These are phyloP conservation scores for Cydia strobilella DNA, from an alignment of 1,140 invertebrate genomes.

Conservation along the genomic window DNA sequence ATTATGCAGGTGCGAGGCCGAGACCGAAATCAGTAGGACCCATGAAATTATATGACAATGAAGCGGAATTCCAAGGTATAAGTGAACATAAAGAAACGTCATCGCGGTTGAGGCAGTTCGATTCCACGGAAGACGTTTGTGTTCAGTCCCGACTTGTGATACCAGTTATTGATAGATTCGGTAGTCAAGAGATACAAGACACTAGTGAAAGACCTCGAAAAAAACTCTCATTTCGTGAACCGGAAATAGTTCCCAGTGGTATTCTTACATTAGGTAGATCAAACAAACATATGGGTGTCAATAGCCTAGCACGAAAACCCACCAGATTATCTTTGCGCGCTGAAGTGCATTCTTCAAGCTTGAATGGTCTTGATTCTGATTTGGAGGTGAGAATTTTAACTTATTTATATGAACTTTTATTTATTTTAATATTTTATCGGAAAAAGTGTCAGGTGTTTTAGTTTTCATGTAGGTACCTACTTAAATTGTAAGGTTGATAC, in stretches of 20 bases:
- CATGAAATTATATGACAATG: slow-evolving; percentile 60
- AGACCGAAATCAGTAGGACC: slow-evolving; percentile 65
- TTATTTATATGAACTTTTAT: too few species aligned
- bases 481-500: too few species aligned
- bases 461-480: too few species aligned
- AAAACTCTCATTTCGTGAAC: slow-evolving; percentile 92
- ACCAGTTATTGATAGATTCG: slow-evolving; percentile 66
- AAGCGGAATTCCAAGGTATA: slow-evolving; percentile 50
- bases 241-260: slow-evolving; percentile 83
- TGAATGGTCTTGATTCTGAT: slow-evolving; percentile 65
- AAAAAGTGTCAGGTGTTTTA: too few species aligned
- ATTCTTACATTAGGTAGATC: slow-evolving; percentile 60
- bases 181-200: slow-evolving; percentile 68
- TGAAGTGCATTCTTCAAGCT: slow-evolving; percentile 50
- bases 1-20: slow-evolving; percentile 44
- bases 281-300: slow-evolving; percentile 70
- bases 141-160: slow-evolving; percentile 69
- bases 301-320: slow-evolving; percentile 62
- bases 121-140: slow-evolving; percentile 70
- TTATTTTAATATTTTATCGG: too few species aligned
- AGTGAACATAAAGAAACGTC: slow-evolving; percentile 55
- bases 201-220: slow-evolving; percentile 86
- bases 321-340: slow-evolving; percentile 60
- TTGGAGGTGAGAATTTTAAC: slow-evolving; percentile 59
- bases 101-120: slow-evolving; percentile 52